A percentile compares a stretch with the other conserved stretches of the same genome.
Conservation (phyloP, 2,888 invertebrate species). For the Dasysyrphus albostriatus region DNA sequence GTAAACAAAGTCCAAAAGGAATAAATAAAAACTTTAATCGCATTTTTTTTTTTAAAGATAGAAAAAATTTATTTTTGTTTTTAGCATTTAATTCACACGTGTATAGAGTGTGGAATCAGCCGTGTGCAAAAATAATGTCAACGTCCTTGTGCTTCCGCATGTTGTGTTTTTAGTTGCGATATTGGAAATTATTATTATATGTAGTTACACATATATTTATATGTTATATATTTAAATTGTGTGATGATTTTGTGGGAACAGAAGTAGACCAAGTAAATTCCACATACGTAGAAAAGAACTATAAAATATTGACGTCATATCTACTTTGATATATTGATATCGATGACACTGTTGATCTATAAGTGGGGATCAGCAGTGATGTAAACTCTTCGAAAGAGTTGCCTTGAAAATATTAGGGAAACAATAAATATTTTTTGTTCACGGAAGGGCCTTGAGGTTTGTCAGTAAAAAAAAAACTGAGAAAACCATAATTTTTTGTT, state of each 20-base stretch:
- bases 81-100: slow-evolving; percentile 27
- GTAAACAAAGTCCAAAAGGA: slow-evolving; percentile 18
- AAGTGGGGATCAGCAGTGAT: neutral
- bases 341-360: neutral
- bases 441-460: no score
- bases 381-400: neutral
- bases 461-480: no score
- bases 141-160: slow-evolving; percentile 29
- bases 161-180: neutral
- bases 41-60: slow-evolving; percentile 18
- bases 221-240: neutral
- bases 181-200: no score
- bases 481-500: no score
- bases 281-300: neutral
- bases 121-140: slow-evolving; percentile 50
- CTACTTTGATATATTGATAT: slow-evolving; percentile 1
- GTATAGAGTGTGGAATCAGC: slow-evolving; percentile 27
- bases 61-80: slow-evolving; percentile 3
- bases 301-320: slow-evolving; percentile 5
- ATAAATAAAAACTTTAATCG: slow-evolving; percentile 1
- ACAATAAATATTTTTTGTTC: no score
- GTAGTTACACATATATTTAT: neutral
- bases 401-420: neutral
- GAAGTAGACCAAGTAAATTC: neutral
- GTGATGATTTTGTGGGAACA: neutral